Percentiles rank a stretch among this genome's conserved stretches.
Evolutionary conservation across 2,113 vertebrate species (phyloP).

Genomic region (Zootoca vivipara): DNA sequence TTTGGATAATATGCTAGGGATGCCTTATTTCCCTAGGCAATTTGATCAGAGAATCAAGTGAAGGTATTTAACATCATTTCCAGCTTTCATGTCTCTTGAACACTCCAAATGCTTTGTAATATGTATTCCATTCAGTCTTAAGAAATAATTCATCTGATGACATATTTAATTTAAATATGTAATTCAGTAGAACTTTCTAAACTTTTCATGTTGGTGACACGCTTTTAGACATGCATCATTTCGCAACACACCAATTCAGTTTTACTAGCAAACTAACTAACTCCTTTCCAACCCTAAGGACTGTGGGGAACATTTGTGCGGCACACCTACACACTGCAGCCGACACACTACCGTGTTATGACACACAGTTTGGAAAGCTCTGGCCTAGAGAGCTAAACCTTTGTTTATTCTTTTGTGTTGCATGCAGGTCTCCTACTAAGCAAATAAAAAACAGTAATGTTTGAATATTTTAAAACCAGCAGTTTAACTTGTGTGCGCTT

Average conservation of each 20-base stretch:
- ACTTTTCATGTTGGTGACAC: too few species aligned
- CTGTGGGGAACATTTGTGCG: too few species aligned
- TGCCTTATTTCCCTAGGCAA: neutral
- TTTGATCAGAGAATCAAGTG: conserved; percentile 17
- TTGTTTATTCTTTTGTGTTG: neutral
- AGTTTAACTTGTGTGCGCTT: neutral
- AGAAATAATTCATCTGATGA: neutral
- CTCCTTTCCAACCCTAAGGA: too few species aligned
- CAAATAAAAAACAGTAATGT: neutral
- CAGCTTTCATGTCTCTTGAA: neutral
- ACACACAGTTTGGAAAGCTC: neutral
- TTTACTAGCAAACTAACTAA: too few species aligned
- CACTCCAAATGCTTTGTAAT: neutral
- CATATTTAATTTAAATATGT: neutral
- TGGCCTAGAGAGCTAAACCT: neutral
- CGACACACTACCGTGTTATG: too few species aligned
- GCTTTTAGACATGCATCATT: too few species aligned
- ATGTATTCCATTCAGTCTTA: neutral
- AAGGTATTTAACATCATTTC: neutral
- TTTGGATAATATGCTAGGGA: neutral
- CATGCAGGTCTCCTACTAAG: neutral
- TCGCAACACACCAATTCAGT: too few species aligned
- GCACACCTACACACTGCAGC: too few species aligned
- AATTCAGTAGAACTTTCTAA: neutral
- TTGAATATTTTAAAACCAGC: neutral